These are phyloP conservation scores for Euclidia mi DNA, from an alignment of 2,888 invertebrate species.

Conservation along the genomic window DNA sequence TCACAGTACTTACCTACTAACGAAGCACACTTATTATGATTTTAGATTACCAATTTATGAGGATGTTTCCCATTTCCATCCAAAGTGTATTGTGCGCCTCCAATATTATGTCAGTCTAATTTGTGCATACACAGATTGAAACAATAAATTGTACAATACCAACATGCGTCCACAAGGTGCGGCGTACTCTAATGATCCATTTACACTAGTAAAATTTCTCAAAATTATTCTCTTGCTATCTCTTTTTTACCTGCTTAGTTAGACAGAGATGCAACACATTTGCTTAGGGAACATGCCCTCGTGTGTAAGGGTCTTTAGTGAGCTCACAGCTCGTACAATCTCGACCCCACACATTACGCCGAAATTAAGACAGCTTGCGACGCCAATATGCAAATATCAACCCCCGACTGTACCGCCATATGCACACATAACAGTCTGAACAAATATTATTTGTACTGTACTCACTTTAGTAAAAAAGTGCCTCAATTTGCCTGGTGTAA, in stretches of 20 bases:
- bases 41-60: constrained; percentile 15
- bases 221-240: no score
- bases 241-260: no score
- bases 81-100: constrained; percentile 56
- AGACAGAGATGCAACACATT: no score
- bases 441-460: constrained; percentile 40
- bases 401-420: constrained; percentile 49
- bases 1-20: no score
- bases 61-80: constrained; percentile 34
- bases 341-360: constrained; percentile 75
- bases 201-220: no score
- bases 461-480: constrained; percentile 19
- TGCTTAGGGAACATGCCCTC: no score
- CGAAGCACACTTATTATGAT: no score
- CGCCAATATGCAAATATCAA: constrained; percentile 84
- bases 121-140: constrained; percentile 73
- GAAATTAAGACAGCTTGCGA: constrained; percentile 87
- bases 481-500: constrained; percentile 6
- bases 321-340: constrained; percentile 48
- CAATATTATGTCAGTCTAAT: constrained; percentile 72
- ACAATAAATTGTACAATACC: constrained; percentile 84
- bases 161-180: no score
- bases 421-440: constrained; percentile 33
- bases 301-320: constrained; percentile 49
- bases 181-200: no score